Evolutionary conservation across 2,113 vertebrate genomes (phyloP), one percentile per base, ranked within the genome.

Genomic region (Caretta caretta): DNA sequence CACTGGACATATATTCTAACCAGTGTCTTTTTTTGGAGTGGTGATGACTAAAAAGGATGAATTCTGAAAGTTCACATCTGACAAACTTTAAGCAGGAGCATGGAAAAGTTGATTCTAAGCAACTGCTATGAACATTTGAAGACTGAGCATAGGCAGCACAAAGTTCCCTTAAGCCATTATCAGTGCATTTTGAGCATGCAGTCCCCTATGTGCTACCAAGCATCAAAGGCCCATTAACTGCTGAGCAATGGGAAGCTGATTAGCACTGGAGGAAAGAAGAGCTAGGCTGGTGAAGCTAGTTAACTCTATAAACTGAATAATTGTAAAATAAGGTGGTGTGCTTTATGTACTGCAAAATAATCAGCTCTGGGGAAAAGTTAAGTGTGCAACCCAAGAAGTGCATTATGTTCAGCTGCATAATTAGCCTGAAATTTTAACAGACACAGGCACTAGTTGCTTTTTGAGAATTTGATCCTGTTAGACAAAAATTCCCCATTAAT

Each of bases 161-260:
- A 76, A 42, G 38, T 35, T 87, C 54, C 72, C 16, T 35, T 54
- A 10, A 88, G 24, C 20, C 49, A n/a, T 49, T 54, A 3, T 0
- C 5, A 38, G 9, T 46, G n/a, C 10, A 12, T 89, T 92, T 90
- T n/a, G 38, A 87, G 42, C 88, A 80, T 0, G 6, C 38, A 90
- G 38, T 53, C 35, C 35, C 29, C 65, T 90, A 90, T 25, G 27
- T 59, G 54, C 54, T 53, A 65, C 80, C 50, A 91, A 19, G n/a
- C 50, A 57, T 42, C 42, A 79, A 10, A 62, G 46, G 46, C 1
- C 1, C 22, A 57, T 31, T 59, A 93, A 50, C 5, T 90, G 76
- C 50, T 89, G 83, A 87, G 84, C 75, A 92, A 92, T 92, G 65
- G 59, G 42, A 93, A 90, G 31, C 9, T 76, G 82, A 93, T 90